Evolutionary conservation across 2,113 vertebrate species (phyloP), one percentile per base, ranked within the genome.

Genomic region (Pitta sordida): DNA sequence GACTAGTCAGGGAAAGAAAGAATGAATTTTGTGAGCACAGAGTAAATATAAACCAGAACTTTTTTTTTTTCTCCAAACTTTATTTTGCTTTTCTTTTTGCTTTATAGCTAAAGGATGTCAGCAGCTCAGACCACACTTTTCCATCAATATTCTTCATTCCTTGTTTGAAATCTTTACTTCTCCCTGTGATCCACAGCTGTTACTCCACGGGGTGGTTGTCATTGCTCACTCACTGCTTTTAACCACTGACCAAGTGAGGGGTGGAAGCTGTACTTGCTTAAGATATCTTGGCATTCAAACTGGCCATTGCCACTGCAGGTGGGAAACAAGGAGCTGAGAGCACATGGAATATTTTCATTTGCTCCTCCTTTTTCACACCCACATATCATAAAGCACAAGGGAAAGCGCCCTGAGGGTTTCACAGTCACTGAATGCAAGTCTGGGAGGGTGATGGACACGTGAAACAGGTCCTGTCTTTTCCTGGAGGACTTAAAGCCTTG

Each of bases 11-110:
- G 89, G 84, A 92, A 88, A 90, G 78, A 73, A 92, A 81, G 70
- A 82, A 86, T 58, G 44, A 65, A 73, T 94, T 94, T 87, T 94
- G 70, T 70, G 78, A 91, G 84, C 51, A 41, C 6, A 2, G 63
- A 85, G 78, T 85, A 93, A 95, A 95, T 91, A 92, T 89, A 91
- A 85, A 90, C 7, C 58, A 91, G 75, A 83, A 82, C 34, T 94
- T 88, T 73, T 83, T 90, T 88, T 83, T 90, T 88, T 94, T 80
- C 65, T 85, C 63, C 67, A 69, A 80, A 43, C 53, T 55, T 83
- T 65, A 71, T 67, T 96, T 93, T 77, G 51, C 67, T 79, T 94
- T 90, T 94, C 55, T 70, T 90, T 93, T 88, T 83, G 16, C 41
- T 92, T 95, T 88, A 73, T 74, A 70, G 73, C 71, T 94, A 51